Percentiles rank a stretch among this genome's conserved stretches.
These are phyloP conservation scores for Ectobius pallidus DNA, from an alignment of 2,888 invertebrate genomes.

Conservation along the genomic window DNA sequence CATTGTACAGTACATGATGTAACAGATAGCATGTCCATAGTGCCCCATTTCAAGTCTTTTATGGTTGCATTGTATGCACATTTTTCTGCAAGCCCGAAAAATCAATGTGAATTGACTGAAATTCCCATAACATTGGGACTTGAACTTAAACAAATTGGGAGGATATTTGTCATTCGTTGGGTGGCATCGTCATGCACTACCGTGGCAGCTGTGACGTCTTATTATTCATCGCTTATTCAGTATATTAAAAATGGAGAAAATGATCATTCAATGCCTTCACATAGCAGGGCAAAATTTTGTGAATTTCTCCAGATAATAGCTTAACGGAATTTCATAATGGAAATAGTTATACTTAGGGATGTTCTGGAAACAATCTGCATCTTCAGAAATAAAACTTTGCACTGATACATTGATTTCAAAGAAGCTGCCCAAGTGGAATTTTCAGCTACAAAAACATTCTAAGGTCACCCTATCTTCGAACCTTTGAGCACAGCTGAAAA, in stretches of 20 bases:
- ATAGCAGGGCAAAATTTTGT: too few relatives aligned
- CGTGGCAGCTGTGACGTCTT: neutral
- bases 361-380: neutral
- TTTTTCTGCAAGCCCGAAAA: too few relatives aligned
- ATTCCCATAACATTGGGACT: too few relatives aligned
- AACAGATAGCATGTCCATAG: too few relatives aligned
- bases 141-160: neutral
- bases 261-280: too few relatives aligned
- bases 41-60: neutral
- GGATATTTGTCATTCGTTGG: neutral
- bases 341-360: neutral
- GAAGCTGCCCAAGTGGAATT: neutral
- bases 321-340: neutral
- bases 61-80: neutral
- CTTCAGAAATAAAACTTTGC: neutral
- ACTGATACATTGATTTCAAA: neutral
- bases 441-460: neutral
- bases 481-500: too few relatives aligned
- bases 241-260: too few relatives aligned
- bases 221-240: neutral
- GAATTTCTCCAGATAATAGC: neutral
- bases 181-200: too few relatives aligned
- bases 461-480: neutral
- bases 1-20: neutral
- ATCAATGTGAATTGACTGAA: too few relatives aligned